Evolutionary conservation across 2,113 vertebrate genomes (phyloP).

Genomic region (Festucalex cinctus): DNA sequence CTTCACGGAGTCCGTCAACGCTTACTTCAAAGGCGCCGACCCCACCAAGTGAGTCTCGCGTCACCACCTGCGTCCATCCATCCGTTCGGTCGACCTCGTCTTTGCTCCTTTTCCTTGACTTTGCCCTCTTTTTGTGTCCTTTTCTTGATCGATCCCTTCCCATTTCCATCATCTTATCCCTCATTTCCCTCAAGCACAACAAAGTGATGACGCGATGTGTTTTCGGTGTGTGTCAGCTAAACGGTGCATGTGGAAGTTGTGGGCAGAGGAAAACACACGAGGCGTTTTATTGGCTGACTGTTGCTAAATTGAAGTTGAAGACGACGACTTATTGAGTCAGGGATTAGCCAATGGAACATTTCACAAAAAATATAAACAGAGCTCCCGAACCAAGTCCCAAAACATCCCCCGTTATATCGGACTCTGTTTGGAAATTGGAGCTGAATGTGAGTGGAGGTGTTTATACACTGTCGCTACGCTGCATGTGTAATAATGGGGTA

Average conservation of each 20-base stretch:
- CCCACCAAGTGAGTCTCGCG: constrained; percentile 87
- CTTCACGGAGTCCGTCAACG: constrained; percentile 95
- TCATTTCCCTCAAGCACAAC: not conserved
- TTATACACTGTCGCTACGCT: not conserved
- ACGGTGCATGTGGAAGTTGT: constrained; percentile 57
- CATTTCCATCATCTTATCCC: no score
- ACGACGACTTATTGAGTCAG: constrained; percentile 62
- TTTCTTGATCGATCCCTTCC: constrained; percentile 53
- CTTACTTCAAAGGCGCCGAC: constrained; percentile 99
- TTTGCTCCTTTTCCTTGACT: constrained; percentile 25
- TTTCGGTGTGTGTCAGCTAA: constrained; percentile 55
- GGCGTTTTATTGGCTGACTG: constrained; percentile 71
- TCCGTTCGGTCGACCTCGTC: constrained; percentile 5
- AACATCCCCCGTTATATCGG: not conserved
- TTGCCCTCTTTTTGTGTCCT: no score
- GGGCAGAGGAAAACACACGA: constrained; percentile 64
- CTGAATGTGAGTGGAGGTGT: not conserved
- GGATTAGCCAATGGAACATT: constrained; percentile 72
- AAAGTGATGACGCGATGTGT: not conserved
- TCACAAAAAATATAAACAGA: constrained; percentile 63
- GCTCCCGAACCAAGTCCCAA: constrained; percentile 7
- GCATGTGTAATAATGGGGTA: not conserved
- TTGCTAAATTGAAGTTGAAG: constrained; percentile 65
- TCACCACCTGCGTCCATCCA: not conserved
- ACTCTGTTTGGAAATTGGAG: constrained; percentile 2